These are phyloP conservation scores for Macquaria australasica DNA, from an alignment of 2,113 vertebrate genomes.

Conservation along the genomic window DNA sequence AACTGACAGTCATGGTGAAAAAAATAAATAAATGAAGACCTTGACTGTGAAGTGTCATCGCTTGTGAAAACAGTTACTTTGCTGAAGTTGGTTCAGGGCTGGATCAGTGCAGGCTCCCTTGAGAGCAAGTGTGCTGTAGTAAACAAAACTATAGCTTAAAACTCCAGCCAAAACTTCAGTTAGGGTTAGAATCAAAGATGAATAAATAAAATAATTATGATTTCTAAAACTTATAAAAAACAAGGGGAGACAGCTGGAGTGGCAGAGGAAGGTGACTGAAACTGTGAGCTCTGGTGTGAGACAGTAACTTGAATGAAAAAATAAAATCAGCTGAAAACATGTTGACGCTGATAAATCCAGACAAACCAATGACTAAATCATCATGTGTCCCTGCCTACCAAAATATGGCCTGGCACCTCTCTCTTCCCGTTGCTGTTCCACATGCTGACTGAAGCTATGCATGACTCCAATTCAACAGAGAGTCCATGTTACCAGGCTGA, in stretches of 20 bases:
- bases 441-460: constrained; percentile 33
- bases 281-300: not conserved
- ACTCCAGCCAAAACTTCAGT: not conserved
- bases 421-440: constrained; percentile 3
- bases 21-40: too few species aligned
- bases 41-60: too few species aligned
- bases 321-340: constrained; percentile 15
- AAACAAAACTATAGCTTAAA: too few species aligned
- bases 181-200: not conserved
- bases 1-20: too few species aligned
- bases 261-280: not conserved
- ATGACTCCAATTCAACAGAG: constrained; percentile 59
- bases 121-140: too few species aligned
- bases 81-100: too few species aligned
- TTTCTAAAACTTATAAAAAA: not conserved
- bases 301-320: constrained; percentile 18
- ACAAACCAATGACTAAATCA: constrained; percentile 72
- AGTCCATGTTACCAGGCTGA: constrained; percentile 62
- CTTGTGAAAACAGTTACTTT: too few species aligned
- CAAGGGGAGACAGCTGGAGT: not conserved
- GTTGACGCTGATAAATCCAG: constrained; percentile 48
- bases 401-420: constrained; percentile 32
- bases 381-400: constrained; percentile 27
- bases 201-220: not conserved
- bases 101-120: too few species aligned